phyloP scores from a whole-genome alignment of 2,888 invertebrate genomes.

The Orthosia incerta region DNA sequence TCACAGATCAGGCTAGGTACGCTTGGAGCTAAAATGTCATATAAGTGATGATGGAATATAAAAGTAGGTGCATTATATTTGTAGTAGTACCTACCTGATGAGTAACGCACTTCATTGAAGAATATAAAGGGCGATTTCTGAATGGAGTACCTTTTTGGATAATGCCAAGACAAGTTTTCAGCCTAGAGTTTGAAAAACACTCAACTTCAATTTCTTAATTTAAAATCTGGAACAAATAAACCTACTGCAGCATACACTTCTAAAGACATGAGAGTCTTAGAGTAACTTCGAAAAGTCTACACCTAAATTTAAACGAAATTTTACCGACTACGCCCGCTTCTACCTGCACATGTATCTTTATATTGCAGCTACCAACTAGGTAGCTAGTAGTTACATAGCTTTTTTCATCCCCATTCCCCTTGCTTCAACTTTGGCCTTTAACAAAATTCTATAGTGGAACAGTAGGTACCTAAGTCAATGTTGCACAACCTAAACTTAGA shows the following conservation, averaged over 20 bases:
- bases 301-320: constrained; percentile 18
- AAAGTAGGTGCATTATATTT: background rate
- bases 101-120: background rate
- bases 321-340: background rate
- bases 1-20: constrained; percentile 16
- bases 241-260: background rate
- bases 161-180: no score
- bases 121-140: no score
- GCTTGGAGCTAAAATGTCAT: constrained; percentile 9
- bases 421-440: constrained; percentile 33
- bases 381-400: constrained; percentile 12
- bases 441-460: constrained; percentile 10
- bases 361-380: constrained; percentile 1
- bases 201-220: no score
- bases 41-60: constrained; percentile 1
- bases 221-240: background rate
- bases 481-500: no score
- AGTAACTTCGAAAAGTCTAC: background rate
- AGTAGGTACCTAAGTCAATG: background rate
- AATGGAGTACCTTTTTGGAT: no score
- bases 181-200: no score
- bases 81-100: background rate
- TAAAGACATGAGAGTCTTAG: background rate
- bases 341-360: background rate
- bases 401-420: constrained; percentile 13